Evolutionary conservation across 2,888 invertebrate genomes (phyloP), one percentile per base, ranked within the genome.

Genomic region (Tetranychus piercei): DNA sequence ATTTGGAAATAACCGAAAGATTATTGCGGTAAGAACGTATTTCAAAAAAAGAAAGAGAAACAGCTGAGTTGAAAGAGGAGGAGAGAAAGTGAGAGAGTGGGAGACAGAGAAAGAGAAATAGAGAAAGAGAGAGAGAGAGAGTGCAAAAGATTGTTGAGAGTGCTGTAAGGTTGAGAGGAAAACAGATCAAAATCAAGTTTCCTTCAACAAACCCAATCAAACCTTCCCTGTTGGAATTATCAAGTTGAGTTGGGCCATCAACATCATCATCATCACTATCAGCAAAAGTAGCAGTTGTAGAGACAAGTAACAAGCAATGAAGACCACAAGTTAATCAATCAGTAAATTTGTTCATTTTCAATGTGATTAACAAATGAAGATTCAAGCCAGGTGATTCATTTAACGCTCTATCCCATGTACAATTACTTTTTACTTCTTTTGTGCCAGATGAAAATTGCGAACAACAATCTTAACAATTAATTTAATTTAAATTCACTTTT

Each of bases 81-180:
- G 20, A 20, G 20, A 66, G 65, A 64, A 18, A 64, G 65, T 18
- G 65, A 64, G 65, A 64, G 65, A 64, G n/a, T 18, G 65, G n/a
- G 65, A 64, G 65, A 64, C 15, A 64, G 65, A 64, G 65, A 64
- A n/a, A 64, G n/a, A 64, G 65, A 64, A 55, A 55, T 55, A 15
- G 55, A 15, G 45, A 9, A 8, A 6, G 9, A 6, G 11, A 55
- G 55, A 45, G 15, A 15, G 9, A 15, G 55, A 55, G 55, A 55
- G 9, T 15, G 15, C 55, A 9, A 55, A 15, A 55, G 15, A 55
- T 15, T 9, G 55, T 15, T 55, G 55, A 55, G 15, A 15, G 11
- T 8, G 45, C 45, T 9, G 45, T 15, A 9, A 9, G 15, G 15
- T 55, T 15, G 55, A 55, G 55, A 55, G 55, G 55, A 55, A 55